A percentile compares a stretch with the other conserved stretches of the same genome.
These are phyloP conservation scores for Platichthys stellatus DNA, from an alignment of 2,113 vertebrate genomes.

Conservation along the genomic window DNA sequence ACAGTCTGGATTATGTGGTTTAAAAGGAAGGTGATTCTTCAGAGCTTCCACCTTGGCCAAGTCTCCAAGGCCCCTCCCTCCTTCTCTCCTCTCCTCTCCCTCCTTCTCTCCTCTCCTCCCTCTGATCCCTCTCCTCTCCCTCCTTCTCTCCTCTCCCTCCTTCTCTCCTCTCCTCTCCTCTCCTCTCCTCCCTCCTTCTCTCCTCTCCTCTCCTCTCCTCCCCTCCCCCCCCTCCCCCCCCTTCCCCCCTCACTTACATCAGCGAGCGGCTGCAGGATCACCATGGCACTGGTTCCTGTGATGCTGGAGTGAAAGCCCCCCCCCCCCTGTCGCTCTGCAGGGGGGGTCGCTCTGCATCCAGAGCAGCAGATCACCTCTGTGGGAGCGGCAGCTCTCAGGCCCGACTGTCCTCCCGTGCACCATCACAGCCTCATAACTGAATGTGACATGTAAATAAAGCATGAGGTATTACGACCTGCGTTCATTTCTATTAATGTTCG, in stretches of 20 bases:
- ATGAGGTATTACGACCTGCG: constrained; percentile 74
- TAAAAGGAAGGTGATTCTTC: constrained; percentile 11
- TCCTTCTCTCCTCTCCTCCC: neutral
- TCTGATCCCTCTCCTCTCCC: neutral
- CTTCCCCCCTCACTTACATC: constrained; percentile 38
- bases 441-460: constrained; percentile 78
- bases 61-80: constrained; percentile 3
- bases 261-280: constrained; percentile 62
- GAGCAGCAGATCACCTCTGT: too few species aligned
- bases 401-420: constrained; percentile 13
- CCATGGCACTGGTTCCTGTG: constrained; percentile 53
- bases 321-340: too few species aligned
- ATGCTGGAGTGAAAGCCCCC: constrained; percentile 46
- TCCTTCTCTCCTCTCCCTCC: too few species aligned
- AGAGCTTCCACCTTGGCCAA: constrained; percentile 25
- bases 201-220: too few species aligned
- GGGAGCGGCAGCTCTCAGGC: neutral
- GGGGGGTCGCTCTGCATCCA: neutral
- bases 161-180: neutral
- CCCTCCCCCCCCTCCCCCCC: neutral
- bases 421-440: constrained; percentile 62
- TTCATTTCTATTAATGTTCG: constrained; percentile 66
- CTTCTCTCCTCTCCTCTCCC: neutral
- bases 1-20: neutral
- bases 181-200: too few species aligned